These are phyloP conservation scores for Nasonia vitripennis DNA, from an alignment of 1,140 invertebrate genomes.

Conservation along the genomic window DNA sequence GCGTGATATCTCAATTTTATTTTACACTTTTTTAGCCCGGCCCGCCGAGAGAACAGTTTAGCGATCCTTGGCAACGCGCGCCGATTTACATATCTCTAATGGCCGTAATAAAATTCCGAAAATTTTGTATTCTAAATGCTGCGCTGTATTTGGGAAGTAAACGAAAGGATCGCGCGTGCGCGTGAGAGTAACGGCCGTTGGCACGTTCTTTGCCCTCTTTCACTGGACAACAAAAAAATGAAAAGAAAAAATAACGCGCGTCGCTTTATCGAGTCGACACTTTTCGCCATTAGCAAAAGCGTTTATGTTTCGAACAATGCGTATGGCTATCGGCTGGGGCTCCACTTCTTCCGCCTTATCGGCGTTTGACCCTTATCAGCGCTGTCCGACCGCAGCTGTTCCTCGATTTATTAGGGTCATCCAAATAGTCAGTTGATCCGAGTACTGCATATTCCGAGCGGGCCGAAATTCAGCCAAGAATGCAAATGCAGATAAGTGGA, in stretches of 20 bases:
- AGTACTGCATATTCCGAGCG: no score
- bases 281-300: background rate
- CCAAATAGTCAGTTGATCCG: no score
- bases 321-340: background rate
- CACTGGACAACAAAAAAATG: no score
- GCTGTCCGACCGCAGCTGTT: no score
- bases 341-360: no score
- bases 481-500: conserved; percentile 40
- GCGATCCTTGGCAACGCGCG: background rate
- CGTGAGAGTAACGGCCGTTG: background rate
- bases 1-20: conserved; percentile 28
- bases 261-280: background rate
- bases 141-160: background rate
- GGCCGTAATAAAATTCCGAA: conserved; percentile 33
- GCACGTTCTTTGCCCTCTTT: background rate
- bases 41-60: conserved; percentile 30
- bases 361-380: no score
- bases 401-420: no score
- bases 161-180: background rate
- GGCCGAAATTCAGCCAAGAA: no score
- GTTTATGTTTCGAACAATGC: conserved; percentile 48
- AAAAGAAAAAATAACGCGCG: conserved; percentile 6
- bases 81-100: conserved; percentile 45
- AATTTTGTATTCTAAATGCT: conserved; percentile 44
- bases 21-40: background rate